Base-by-base conservation (phyloP, 1,140 invertebrate genomes). In the Hirudo medicinalis region DNA sequence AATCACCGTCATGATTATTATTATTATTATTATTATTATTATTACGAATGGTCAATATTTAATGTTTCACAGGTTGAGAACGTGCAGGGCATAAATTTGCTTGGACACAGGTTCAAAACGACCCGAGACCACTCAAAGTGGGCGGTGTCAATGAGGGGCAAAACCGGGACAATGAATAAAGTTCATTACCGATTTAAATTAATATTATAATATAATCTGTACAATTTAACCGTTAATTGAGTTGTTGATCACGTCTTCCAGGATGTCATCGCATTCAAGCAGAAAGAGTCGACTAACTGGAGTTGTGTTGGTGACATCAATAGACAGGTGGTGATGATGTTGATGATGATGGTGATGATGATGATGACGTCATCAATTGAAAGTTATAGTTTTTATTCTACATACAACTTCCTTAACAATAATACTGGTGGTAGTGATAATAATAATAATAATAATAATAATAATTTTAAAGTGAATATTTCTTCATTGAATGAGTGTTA, bases 241-340 rank as follows among this genome's bases (percentile, higher is more conserved):
- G 57, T 25, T 63, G 11, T 25, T 22, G 3, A 13, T 49, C 15
- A 13, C 0, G 9, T 49, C 43, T 49, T 49, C 13, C 29, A 32
- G 57, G 57, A 25, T 22, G 57, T 22, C 8, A 32, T 22, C 22
- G 20, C 17, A 4, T 32, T 25, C 15, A 25, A 32, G 22, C 20
- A n/a, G 22, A 22, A 63, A 1, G 11, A 63, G 22, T 15, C 57
- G 19, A 11, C 57, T 4, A 22, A 13, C 8, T 63, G 57, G 57
- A 63, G 22, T 22, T 63, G 57, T 15, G 19, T 63, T n/a, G 57
- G 57, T 25, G 57, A 63, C 29, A 63, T 63, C 4, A 63, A 63
- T 15, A 63, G 57, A 63, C 57, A 63, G 57, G 53, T 70, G 69
- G 54, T 63, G 69, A 70, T 54, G 49, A 70, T 70, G 49, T 63